Conservation (phyloP, 2,888 invertebrate genomes). For the Aspidapion aeneum region DNA sequence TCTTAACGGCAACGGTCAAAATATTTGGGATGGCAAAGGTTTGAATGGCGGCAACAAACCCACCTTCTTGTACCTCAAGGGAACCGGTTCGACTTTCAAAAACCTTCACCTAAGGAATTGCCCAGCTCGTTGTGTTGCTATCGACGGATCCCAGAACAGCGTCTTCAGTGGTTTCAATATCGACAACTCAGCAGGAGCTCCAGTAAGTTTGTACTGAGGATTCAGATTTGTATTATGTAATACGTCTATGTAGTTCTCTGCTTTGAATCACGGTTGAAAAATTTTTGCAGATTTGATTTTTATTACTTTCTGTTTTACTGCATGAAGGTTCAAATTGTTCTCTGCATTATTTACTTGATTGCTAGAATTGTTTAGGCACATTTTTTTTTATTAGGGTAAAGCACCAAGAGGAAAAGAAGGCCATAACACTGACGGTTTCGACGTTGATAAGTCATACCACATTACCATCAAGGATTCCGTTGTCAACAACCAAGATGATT, state of each 20-base stretch:
- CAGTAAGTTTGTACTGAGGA: conserved; percentile 16
- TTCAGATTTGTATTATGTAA: no score
- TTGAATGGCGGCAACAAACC: conserved; percentile 15
- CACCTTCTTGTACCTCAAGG: conserved; percentile 17
- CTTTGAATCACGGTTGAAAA: no score
- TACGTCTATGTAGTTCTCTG: no score
- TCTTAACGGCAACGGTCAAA: conserved; percentile 15
- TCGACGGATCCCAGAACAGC: conserved; percentile 20
- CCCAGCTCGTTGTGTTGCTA: conserved; percentile 23
- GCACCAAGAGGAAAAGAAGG: conserved; percentile 19
- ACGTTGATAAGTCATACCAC: conserved; percentile 23
- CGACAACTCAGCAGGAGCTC: conserved; percentile 22
- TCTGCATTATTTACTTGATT: no score
- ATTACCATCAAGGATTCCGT: conserved; percentile 22
- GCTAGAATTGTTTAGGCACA: conserved; percentile 1
- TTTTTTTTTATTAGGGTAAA: conserved; percentile 13
- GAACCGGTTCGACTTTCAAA: conserved; percentile 18
- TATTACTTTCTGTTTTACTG: no score
- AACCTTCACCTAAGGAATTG: conserved; percentile 23
- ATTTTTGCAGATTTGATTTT: no score
- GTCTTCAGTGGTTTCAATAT: conserved; percentile 21
- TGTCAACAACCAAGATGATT: conserved; percentile 30
- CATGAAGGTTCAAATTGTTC: no score
- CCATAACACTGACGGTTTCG: conserved; percentile 31
- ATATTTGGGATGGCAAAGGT: conserved; percentile 18